phyloP scores from a whole-genome alignment of 2,113 vertebrate species.

The Hipposideros armiger region DNA sequence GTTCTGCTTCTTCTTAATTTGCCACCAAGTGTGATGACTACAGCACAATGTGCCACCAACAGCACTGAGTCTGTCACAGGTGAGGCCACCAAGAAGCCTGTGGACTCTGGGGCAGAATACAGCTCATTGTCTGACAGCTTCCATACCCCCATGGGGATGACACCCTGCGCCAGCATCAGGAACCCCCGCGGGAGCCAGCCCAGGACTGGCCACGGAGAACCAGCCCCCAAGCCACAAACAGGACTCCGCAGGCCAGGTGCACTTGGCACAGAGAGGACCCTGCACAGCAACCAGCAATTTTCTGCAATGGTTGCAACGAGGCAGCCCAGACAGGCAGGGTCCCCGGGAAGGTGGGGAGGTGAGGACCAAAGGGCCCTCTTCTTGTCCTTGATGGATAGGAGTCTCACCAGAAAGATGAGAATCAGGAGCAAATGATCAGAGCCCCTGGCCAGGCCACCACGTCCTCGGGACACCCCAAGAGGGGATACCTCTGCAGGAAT shows the following conservation, averaged over 20 bases:
- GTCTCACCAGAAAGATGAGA: not conserved
- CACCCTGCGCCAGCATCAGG: rapidly evolving
- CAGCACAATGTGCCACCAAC: not conserved
- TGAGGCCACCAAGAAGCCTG: not conserved
- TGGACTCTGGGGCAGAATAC: not conserved
- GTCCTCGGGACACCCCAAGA: not conserved
- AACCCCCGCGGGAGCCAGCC: not conserved
- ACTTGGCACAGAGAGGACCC: not conserved
- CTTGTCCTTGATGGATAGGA: not conserved
- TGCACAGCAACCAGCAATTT: not conserved
- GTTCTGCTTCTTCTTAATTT: not conserved
- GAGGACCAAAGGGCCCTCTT: not conserved
- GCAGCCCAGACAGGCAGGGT: not conserved
- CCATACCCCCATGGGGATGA: not conserved
- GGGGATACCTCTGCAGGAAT: not conserved
- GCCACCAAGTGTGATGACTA: not conserved
- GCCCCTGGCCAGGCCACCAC: rapidly evolving
- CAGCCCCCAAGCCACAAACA: not conserved
- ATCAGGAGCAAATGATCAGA: not conserved
- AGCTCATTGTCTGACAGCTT: not conserved
- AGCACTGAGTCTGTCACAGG: not conserved
- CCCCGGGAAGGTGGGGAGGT: too few species aligned
- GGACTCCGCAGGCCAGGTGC: not conserved
- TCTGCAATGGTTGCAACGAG: not conserved
- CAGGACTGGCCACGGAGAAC: not conserved